Percentiles rank a stretch among this genome's conserved stretches.
Evolutionary conservation across 2,113 vertebrate species (phyloP).

Genomic region (Enhydra lutris): DNA sequence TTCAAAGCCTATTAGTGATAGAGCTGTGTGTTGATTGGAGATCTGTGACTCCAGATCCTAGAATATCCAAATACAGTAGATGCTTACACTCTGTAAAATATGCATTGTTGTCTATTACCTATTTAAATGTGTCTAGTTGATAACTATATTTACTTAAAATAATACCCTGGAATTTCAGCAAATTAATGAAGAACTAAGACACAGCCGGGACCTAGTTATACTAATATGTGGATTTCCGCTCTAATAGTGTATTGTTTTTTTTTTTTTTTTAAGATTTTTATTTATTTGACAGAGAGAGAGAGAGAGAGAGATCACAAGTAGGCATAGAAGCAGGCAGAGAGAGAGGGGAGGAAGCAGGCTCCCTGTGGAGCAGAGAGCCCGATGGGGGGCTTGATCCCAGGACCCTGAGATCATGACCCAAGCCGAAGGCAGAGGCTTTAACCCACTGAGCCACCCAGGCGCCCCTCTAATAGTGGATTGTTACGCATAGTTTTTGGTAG

Average conservation of each 20-base stretch:
- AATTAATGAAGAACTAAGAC: background rate
- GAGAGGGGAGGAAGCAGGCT: too few relatives aligned
- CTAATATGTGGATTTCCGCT: background rate
- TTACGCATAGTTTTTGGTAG: background rate
- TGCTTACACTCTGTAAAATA: background rate
- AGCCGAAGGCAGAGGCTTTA: too few relatives aligned
- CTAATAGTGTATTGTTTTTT: background rate
- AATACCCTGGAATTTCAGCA: background rate
- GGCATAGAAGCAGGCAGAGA: too few relatives aligned
- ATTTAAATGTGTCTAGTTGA: background rate
- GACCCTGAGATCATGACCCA: too few relatives aligned
- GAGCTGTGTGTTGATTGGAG: background rate
- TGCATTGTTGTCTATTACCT: background rate
- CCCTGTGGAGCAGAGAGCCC: too few relatives aligned
- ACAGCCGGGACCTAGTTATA: background rate
- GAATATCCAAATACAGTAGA: background rate
- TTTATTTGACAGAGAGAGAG: too few relatives aligned
- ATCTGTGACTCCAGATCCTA: background rate
- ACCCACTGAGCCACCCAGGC: too few relatives aligned
- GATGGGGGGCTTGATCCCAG: too few relatives aligned
- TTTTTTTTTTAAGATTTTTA: too few relatives aligned
- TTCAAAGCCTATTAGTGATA: background rate
- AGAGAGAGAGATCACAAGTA: too few relatives aligned
- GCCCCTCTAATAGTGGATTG: background rate
- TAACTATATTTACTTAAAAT: background rate